Conservation (phyloP, 2,113 vertebrate genomes). For the Phocoena phocoena region DNA sequence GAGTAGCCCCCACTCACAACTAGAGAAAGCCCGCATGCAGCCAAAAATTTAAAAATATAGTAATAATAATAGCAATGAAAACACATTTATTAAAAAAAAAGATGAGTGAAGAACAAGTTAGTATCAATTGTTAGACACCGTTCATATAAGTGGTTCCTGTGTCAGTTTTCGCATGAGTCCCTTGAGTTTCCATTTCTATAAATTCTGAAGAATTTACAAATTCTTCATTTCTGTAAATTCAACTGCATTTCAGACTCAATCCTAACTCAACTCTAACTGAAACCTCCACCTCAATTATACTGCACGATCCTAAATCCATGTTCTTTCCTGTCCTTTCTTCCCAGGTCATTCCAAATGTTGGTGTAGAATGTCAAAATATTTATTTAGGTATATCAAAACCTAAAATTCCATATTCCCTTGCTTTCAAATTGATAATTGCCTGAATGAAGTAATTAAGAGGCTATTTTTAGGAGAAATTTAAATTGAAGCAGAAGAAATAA, state of each 20-base stretch:
- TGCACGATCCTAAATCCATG: background rate
- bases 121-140: background rate
- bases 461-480: slow-evolving; percentile 11
- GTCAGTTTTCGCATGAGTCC: background rate
- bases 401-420: slow-evolving; percentile 35
- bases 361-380: slow-evolving; percentile 25
- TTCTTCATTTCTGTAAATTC: slow-evolving; percentile 9
- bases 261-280: background rate
- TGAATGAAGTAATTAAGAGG: slow-evolving; percentile 1
- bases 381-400: slow-evolving; percentile 36
- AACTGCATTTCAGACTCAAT: background rate
- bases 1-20: too few species aligned
- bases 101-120: background rate
- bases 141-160: background rate
- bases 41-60: too few species aligned
- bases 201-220: background rate
- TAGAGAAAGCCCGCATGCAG: too few species aligned
- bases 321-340: slow-evolving; percentile 27
- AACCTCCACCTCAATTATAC: background rate
- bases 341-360: slow-evolving; percentile 21
- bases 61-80: too few species aligned
- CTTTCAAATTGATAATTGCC: slow-evolving; percentile 4
- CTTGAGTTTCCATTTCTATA: background rate
- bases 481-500: slow-evolving; percentile 34
- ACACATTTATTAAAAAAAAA: too few species aligned